Base-by-base conservation (phyloP, 35 echinoderm and acorn worm genomes). In the Apostichopus japonicus region DNA sequence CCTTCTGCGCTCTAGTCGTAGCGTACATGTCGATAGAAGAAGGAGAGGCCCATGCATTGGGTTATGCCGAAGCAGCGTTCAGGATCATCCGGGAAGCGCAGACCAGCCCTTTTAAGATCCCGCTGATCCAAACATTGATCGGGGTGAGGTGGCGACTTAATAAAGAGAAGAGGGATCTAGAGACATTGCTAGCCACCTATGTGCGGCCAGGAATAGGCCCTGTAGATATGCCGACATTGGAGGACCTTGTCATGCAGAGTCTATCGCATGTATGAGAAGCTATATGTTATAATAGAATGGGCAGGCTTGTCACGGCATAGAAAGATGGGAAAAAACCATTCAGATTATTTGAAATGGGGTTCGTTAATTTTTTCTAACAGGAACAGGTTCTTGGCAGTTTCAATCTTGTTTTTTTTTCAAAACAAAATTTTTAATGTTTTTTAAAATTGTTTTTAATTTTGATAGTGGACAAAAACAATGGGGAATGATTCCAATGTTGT, bases 201-300 rank as follows among this genome's bases (percentile, higher is more conserved):
- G 88, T 98, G 55, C 82, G 89, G 23, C 93, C 90, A 7, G 91
- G 90, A 19, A 84, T 76, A 2, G 95, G 91, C 19, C 89, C 95
- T 4, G 84, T 94, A 10, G 84, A 95, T 27, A 98, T 95, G 94
- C 97, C 97, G 27, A 95, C 93, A 3, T 61, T 98, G 53, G 93
- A 98, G 79, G 97, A 98, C 73, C 86, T 98, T 24, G 91, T 98
- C 27, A 93, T 98, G 94, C 96, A 98, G 77, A 90, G 92, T 90
- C 79, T 98, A 24, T 98, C 96, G 11, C 96, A 98, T 77, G 77
- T 98, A 93, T 98, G 44, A 77, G 55, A 75, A 23, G n/a, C 13
- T 75, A 61, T 8, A 8, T 61, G 57, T 61, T 8, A 10, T 13
- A 61, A 13, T 1, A 61, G 13, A 13, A 61, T 61, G 57, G 7